Evolutionary conservation across 2,888 invertebrate species (phyloP).

Genomic region (Listrodromus nycthemerus): DNA sequence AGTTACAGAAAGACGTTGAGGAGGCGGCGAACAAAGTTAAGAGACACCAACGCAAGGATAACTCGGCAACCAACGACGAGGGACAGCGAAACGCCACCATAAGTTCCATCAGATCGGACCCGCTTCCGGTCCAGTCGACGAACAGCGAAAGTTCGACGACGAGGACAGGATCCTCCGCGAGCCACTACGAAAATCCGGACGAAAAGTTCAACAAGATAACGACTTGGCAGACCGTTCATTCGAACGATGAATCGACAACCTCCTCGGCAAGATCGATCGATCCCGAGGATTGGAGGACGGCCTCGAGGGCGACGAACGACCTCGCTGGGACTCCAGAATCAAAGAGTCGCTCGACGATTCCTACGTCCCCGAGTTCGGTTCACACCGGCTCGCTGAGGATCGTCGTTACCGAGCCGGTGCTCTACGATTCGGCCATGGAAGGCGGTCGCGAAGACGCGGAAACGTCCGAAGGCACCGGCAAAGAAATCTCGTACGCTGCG

Average conservation of each 20-base stretch:
- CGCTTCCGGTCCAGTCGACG: constrained; percentile 19
- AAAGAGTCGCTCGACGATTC: constrained; percentile 33
- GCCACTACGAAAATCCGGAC: constrained; percentile 49
- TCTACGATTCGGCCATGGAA: constrained; percentile 17
- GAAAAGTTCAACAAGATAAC: constrained; percentile 58
- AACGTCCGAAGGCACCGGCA: neutral
- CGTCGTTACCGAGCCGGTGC: constrained; percentile 72
- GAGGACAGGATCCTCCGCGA: constrained; percentile 48
- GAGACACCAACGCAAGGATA: constrained; percentile 28
- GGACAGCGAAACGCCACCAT: constrained; percentile 35
- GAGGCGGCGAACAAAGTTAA: neutral
- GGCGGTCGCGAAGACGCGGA: neutral
- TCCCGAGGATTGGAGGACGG: constrained; percentile 12
- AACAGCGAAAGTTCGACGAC: neutral
- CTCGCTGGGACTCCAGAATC: constrained; percentile 17
- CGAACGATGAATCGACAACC: constrained; percentile 51
- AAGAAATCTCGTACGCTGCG: constrained; percentile 14
- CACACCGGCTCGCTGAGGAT: constrained; percentile 70
- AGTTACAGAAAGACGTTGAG: constrained; percentile 67
- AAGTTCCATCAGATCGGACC: constrained; percentile 15
- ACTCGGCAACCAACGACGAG: constrained; percentile 3
- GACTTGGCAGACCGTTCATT: constrained; percentile 58
- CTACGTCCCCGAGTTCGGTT: constrained; percentile 44
- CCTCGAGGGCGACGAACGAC: constrained; percentile 53
- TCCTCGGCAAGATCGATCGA: constrained; percentile 5